Evolutionary conservation across 2,888 invertebrate genomes (phyloP), one percentile per base, ranked within the genome.

Genomic region (Notodonta ziczac): DNA sequence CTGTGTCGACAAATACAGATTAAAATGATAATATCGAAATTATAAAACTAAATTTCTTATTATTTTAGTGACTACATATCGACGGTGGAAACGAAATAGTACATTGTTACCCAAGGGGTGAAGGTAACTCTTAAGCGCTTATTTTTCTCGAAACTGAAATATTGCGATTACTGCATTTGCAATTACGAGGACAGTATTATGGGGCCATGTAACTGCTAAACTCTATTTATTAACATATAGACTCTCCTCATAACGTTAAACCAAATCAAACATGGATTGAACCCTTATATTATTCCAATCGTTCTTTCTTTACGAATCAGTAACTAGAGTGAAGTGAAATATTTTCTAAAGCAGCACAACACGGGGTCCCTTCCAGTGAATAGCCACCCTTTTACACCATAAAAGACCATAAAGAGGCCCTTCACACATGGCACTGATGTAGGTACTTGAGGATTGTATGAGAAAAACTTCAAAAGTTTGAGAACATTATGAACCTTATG

Each of bases 371-470:
- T 16, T 52, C 7, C 52, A 52, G 52, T 52, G 32, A 52, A 52
- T 52, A 52, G 32, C 52, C 32, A 52, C 35, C 52, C 52, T 52
- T 35, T 52, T 32, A 32, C 35, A 32, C 32, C 32, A 35, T 52
- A 52, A 52, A 32, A 12, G 13, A 32, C 32, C 13, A 52, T 52
- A 52, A 35, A 52, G 32, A 52, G 32, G 6, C 32, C 32, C 24
- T 32, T 52, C 32, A 52, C 52, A 52, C 32, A 52, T 13, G 32
- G 52, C 10, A 6, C 10, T 32, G 13, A 12, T 35, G 50, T 24
- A 24, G 24, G 24, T 16, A 16, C 50, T 50, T 16, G 46, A 46
- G n/a, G 16, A 14, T 13, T 52, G 52, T 52, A 35, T 52, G 5
- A 32, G 32, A 13, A 16, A 32, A 52, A 52, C 52, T 52, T 24